These are phyloP conservation scores for Lytechinus pictus DNA, from an alignment of 35 echinoderm and acorn worm species.

Conservation along the genomic window DNA sequence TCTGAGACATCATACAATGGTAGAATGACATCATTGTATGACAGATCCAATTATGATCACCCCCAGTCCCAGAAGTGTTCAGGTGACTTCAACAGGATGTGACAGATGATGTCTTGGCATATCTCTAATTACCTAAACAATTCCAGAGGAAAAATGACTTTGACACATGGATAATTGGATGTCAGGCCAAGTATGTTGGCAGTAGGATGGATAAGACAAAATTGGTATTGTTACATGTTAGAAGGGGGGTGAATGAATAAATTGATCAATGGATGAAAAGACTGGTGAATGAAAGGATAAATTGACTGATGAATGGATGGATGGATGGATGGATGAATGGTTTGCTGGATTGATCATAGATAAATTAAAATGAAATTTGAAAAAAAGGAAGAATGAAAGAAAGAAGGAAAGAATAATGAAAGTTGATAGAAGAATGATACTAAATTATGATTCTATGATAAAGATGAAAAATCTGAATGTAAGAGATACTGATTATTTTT, in stretches of 20 bases:
- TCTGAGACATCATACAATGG: background rate
- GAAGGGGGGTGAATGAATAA: background rate
- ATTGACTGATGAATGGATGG: background rate
- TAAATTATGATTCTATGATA: too few species aligned
- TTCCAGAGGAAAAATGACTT: background rate
- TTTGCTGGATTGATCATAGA: too few species aligned
- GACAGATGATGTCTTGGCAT: background rate
- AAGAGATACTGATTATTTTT: too few species aligned
- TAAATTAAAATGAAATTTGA: too few species aligned
- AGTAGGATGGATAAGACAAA: background rate
- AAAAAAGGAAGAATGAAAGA: too few species aligned
- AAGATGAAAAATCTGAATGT: too few species aligned
- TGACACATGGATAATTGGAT: conserved; percentile 15
- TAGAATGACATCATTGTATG: background rate
- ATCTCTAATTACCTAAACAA: background rate
- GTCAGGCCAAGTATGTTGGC: background rate
- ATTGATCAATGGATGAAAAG: background rate
- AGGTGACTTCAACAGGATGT: conserved; percentile 1
- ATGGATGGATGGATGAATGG: background rate
- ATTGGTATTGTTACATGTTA: background rate
- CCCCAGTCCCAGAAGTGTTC: background rate
- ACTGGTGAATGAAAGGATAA: background rate
- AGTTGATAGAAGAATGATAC: too few species aligned
- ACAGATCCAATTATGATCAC: background rate
- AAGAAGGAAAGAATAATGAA: too few species aligned